Base-by-base conservation (phyloP, 2,113 vertebrate genomes). In the Bos indicus region DNA sequence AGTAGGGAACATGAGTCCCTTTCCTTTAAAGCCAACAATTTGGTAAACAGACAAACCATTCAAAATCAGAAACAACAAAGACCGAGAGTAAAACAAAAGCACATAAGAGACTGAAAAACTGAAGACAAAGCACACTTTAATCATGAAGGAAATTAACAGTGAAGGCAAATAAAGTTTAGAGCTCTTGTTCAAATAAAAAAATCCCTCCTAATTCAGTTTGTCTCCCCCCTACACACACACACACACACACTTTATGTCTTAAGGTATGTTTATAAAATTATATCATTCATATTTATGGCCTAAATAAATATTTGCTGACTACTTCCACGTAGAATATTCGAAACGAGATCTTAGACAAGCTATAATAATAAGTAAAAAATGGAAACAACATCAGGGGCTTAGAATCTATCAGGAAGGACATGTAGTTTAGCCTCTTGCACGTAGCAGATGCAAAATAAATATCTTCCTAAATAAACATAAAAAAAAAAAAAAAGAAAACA, bases 371-470 rank as follows among this genome's bases (percentile, higher is more conserved):
- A 92, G 4, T 33, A 71, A 51, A 36, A 95, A 95, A 77, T 56
- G 33, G 43, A 91, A 87, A 17, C 6, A 36, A 21, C 28, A 86
- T 94, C 60, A 90, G 16, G 12, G 7, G 21, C 33, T 59, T 26
- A 62, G 10, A n/a, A 54, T 48, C 36, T 91, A 51, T 12, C 36
- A 9, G 59, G 48, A 93, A 92, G 23, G 11, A 60, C 26, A n/a
- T 80, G 36, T 21, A 59, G 48, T 87, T 88, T 92, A 46, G 56
- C 97, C 57, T 56, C 51, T 81, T 89, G 30, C 46, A 67, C 3
- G 6, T 7, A 97, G 77, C 43, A 94, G 57, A 40, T 25, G 15
- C 83, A 67, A 92, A 60, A 94, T 84, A 96, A 96, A 59, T 91
- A 90, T 36, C 57, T 78, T 86, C 93, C 48, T 19, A 94, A 92